phyloP scores from a whole-genome alignment of 1,140 invertebrate genomes.

The Notospermus geniculatus region DNA sequence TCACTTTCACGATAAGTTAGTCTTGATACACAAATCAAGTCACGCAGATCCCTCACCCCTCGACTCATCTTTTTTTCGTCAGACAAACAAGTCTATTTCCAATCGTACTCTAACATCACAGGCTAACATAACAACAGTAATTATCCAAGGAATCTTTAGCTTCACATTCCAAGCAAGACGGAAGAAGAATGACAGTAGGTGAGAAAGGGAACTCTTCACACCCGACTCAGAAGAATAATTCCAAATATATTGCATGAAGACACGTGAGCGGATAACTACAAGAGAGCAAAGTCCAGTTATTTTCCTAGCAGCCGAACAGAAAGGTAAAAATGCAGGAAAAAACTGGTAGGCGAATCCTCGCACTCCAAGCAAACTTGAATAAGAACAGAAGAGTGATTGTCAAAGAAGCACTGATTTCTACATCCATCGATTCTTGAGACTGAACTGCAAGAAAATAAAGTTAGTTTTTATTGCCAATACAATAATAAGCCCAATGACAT shows the following conservation, averaged over 20 bases:
- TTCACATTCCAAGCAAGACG: conserved; percentile 12
- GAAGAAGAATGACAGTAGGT: background rate
- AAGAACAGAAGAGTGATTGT: conserved; percentile 56
- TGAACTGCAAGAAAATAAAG: too few species aligned
- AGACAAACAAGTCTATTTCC: conserved; percentile 7
- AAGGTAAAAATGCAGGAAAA: conserved; percentile 62
- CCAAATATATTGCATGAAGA: conserved; percentile 25
- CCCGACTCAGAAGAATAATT: background rate
- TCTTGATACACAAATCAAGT: conserved; percentile 51
- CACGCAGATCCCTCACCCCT: conserved; percentile 47
- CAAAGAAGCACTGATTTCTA: background rate
- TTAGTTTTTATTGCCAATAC: too few species aligned
- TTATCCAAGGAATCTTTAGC: background rate
- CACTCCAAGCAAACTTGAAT: conserved; percentile 63
- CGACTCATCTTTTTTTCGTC: conserved; percentile 41
- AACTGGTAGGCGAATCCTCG: conserved; percentile 61
- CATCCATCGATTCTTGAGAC: too few species aligned
- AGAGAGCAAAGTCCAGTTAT: conserved; percentile 22
- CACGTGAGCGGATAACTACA: background rate
- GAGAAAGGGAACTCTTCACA: background rate
- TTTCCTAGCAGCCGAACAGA: conserved; percentile 61
- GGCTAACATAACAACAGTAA: background rate
- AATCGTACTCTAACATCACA: conserved; percentile 5
- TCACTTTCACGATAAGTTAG: conserved; percentile 46
- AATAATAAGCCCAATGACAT: too few species aligned